Percentiles rank a stretch among this genome's conserved stretches.
These are phyloP conservation scores for Nymphalis io DNA, from an alignment of 1,140 invertebrate genomes.

Conservation along the genomic window DNA sequence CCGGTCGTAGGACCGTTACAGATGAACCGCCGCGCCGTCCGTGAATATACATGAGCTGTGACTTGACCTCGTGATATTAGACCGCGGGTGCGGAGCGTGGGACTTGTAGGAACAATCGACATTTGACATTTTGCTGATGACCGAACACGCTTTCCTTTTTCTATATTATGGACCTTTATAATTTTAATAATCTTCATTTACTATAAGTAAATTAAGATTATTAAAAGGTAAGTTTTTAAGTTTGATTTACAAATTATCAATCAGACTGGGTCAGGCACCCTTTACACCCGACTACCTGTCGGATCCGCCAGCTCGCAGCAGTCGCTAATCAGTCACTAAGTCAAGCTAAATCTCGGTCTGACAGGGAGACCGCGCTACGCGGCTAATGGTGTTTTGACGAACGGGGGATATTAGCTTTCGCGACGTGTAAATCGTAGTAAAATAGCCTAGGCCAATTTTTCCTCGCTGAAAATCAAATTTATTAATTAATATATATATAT, in stretches of 20 bases:
- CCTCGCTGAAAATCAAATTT: neutral
- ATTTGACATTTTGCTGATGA: constrained; percentile 36
- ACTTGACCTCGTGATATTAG: constrained; percentile 77
- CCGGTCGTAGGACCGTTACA: constrained; percentile 77
- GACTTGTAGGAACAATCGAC: constrained; percentile 64
- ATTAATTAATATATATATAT: neutral
- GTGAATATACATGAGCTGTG: constrained; percentile 77
- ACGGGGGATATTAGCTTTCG: constrained; percentile 61
- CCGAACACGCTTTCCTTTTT: neutral
- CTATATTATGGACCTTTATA: neutral
- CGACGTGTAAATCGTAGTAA: constrained; percentile 42
- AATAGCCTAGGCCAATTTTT: neutral
- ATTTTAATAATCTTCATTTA: too few relatives aligned
- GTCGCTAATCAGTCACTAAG: constrained; percentile 79
- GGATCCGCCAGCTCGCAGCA: constrained; percentile 52
- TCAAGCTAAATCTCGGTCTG: constrained; percentile 73
- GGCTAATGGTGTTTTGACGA: constrained; percentile 72
- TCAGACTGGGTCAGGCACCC: constrained; percentile 63
- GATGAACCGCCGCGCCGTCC: constrained; percentile 63
- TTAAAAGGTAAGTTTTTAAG: constrained; percentile 1
- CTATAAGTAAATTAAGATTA: too few relatives aligned
- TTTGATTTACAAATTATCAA: constrained; percentile 54
- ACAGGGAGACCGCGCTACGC: constrained; percentile 59
- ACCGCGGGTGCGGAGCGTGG: constrained; percentile 66
- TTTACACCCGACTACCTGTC: constrained; percentile 55